A percentile compares a stretch with the other conserved stretches of the same genome.
Evolutionary conservation across 2,797 vertebrate genomes (phyloP).

Genomic region (Typhlichthys eigenmanni): DNA sequence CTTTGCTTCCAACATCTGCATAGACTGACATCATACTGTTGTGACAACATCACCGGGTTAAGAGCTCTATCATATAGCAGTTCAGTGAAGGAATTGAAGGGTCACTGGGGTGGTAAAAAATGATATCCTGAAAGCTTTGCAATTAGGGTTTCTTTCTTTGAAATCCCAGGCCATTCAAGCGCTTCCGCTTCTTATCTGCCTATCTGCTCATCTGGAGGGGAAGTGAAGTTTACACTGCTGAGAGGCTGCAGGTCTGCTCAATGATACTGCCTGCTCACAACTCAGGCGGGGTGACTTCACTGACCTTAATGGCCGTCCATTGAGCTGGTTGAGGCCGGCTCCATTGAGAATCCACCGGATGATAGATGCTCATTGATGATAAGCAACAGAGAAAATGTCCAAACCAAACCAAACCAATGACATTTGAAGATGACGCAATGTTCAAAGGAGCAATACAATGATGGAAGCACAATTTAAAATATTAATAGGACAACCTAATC

Average conservation of each 20-base stretch:
- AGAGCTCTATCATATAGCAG: slow-evolving; percentile 28
- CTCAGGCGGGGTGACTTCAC: slow-evolving; percentile 40
- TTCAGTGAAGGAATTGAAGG: slow-evolving; percentile 10
- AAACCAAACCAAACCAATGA: not conserved
- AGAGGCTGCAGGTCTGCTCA: slow-evolving; percentile 58
- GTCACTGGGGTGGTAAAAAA: slow-evolving; percentile 21
- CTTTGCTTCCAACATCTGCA: slow-evolving; percentile 1
- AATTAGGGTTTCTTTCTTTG: slow-evolving; percentile 66
- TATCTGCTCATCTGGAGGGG: slow-evolving; percentile 73
- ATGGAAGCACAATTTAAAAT: no score
- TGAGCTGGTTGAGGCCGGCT: slow-evolving; percentile 37
- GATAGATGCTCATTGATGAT: slow-evolving; percentile 17
- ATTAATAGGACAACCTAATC: no score
- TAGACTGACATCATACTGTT: slow-evolving; percentile 21
- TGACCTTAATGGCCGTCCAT: slow-evolving; percentile 65
- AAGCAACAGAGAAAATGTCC: slow-evolving; percentile 26
- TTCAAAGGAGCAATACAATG: no score
- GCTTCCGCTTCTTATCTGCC: slow-evolving; percentile 66
- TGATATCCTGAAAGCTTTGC: slow-evolving; percentile 45
- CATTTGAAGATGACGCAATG: no score
- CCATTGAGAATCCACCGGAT: slow-evolving; percentile 51
- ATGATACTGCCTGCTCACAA: slow-evolving; percentile 61
- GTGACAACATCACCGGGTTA: slow-evolving; percentile 36
- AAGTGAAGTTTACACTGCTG: slow-evolving; percentile 75
- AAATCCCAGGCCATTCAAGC: slow-evolving; percentile 74